A percentile compares a stretch with the other conserved stretches of the same genome.
phyloP scores from a whole-genome alignment of 2,888 invertebrate species.

The Thelaira solivaga region DNA sequence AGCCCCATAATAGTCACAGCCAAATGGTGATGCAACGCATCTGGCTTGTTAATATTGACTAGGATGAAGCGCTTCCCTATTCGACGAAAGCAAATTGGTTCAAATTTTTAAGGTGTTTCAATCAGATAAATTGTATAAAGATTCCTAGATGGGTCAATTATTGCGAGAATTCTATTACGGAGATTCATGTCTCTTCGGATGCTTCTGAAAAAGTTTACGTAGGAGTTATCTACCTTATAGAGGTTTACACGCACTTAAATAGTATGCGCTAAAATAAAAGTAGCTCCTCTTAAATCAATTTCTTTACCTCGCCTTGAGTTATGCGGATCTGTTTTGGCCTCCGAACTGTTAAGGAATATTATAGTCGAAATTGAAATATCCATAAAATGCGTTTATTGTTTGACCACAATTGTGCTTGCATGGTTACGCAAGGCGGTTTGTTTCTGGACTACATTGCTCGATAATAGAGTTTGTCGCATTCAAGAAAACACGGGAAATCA shows the following conservation, averaged over 20 bases:
- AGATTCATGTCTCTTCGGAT: neutral
- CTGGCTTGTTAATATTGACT: no score
- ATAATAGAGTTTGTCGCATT: constrained; percentile 21
- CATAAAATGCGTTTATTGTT: neutral
- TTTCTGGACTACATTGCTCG: constrained; percentile 42
- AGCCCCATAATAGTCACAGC: no score
- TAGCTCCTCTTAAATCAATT: no score
- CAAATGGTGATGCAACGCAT: no score
- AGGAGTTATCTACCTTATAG: neutral
- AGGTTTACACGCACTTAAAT: neutral
- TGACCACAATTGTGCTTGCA: neutral
- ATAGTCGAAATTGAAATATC: neutral
- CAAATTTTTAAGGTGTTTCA: no score
- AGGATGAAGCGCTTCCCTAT: no score
- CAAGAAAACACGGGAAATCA: no score
- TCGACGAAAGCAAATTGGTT: no score
- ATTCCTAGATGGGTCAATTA: no score
- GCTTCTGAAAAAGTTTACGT: neutral
- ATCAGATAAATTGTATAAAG: no score
- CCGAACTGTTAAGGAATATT: neutral
- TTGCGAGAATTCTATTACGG: neutral
- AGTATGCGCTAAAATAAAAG: neutral
- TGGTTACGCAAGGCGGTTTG: neutral
- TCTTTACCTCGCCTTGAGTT: neutral
- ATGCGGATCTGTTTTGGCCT: neutral